Percentiles rank a stretch among this genome's conserved stretches.
Conservation (phyloP, 2,888 invertebrate species). For the Heliconius cydno region DNA sequence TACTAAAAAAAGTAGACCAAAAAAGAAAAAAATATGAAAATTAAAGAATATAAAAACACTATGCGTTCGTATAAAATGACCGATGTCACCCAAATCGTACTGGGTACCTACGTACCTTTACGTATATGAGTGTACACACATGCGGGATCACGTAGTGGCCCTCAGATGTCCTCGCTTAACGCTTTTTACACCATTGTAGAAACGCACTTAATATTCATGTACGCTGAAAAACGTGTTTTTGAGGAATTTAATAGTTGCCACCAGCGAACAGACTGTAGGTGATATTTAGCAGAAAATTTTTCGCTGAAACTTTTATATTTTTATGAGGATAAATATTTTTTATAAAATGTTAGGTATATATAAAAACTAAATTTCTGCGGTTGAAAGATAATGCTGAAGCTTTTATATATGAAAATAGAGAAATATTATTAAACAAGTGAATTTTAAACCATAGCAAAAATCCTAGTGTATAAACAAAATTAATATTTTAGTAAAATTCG, state of each 20-base stretch:
- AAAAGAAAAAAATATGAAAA: neutral
- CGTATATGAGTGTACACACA: neutral
- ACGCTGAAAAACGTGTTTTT: constrained; percentile 26
- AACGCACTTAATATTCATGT: constrained; percentile 36
- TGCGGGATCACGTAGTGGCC: constrained; percentile 40
- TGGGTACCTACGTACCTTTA: neutral
- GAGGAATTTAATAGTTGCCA: constrained; percentile 17
- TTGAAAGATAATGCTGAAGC: neutral
- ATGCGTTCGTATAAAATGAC: constrained; percentile 2
- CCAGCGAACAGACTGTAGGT: neutral
- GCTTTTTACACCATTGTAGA: constrained; percentile 36
- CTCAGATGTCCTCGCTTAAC: constrained; percentile 37
- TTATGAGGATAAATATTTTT: neutral
- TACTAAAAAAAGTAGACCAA: neutral
- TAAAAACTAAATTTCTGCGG: neutral
- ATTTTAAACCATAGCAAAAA: too few species aligned
- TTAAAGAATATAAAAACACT: neutral
- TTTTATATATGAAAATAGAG: neutral
- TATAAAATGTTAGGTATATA: neutral
- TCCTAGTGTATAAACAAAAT: too few species aligned
- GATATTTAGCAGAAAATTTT: neutral
- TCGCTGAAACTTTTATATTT: too few species aligned
- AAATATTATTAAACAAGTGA: neutral
- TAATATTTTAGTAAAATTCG: too few species aligned
- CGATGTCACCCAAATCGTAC: neutral